These are phyloP conservation scores for Caenorhabditis angaria DNA, from an alignment of 2,888 invertebrate genomes.

Conservation along the genomic window DNA sequence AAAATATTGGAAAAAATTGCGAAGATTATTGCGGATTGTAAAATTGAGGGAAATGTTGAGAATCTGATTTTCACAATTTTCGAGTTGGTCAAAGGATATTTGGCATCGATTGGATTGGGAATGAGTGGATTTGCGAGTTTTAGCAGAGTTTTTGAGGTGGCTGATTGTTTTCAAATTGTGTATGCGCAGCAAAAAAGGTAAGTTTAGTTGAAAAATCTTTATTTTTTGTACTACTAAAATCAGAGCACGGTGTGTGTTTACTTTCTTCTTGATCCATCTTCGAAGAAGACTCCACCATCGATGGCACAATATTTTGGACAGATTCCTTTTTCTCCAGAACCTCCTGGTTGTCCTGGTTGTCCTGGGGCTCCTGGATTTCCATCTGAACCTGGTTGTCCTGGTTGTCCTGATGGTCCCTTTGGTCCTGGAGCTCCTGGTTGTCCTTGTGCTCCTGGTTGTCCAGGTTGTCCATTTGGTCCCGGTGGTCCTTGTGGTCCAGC, in stretches of 20 bases:
- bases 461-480: constrained; percentile 51
- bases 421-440: constrained; percentile 44
- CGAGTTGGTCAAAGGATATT: constrained; percentile 26
- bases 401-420: constrained; percentile 46
- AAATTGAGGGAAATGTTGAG: constrained; percentile 22
- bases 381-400: constrained; percentile 52
- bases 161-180: constrained; percentile 38
- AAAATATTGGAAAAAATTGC: constrained; percentile 17
- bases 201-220: constrained; percentile 24
- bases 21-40: constrained; percentile 39
- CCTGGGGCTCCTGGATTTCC: constrained; percentile 56
- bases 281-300: constrained; percentile 58
- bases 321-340: constrained; percentile 51
- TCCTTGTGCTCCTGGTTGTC: constrained; percentile 52
- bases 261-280: constrained; percentile 54
- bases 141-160: constrained; percentile 34
- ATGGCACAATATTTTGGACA: constrained; percentile 56
- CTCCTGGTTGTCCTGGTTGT: constrained; percentile 46
- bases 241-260: constrained; percentile 15
- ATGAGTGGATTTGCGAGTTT: constrained; percentile 25
- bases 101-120: constrained; percentile 17
- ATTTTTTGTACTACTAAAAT: constrained; percentile 8
- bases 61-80: constrained; percentile 31
- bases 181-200: constrained; percentile 31
- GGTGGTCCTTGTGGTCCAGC: constrained; percentile 49